A percentile compares a stretch with the other conserved stretches of the same genome.
Evolutionary conservation across 1,140 invertebrate species (phyloP).

Genomic region (Apis florea): DNA sequence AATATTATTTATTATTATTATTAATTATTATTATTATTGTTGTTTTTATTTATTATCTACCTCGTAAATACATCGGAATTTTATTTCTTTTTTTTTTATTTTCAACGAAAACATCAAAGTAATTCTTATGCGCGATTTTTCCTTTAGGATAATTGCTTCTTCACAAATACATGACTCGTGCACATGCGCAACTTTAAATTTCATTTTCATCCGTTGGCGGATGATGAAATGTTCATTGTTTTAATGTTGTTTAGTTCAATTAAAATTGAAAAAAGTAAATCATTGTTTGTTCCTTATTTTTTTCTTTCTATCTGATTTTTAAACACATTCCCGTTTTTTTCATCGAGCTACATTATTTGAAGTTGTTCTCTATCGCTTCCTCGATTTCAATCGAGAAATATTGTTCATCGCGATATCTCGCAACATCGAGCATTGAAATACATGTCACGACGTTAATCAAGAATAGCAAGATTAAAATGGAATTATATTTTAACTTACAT

Average conservation of each 20-base stretch:
- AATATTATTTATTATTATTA: conserved; percentile 59
- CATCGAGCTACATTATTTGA: conserved; percentile 3
- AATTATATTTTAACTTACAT: neutral
- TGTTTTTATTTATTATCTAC: conserved; percentile 49
- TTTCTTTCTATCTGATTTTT: neutral
- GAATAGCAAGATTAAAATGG: neutral
- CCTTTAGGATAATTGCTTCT: conserved; percentile 42
- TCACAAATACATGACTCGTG: conserved; percentile 21
- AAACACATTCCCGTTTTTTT: conserved; percentile 1
- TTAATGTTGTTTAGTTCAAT: conserved; percentile 10
- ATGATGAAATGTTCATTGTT: conserved; percentile 26
- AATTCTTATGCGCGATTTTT: conserved; percentile 45
- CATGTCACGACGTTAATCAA: conserved; percentile 18
- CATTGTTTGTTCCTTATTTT: neutral
- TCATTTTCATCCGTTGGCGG: conserved; percentile 17
- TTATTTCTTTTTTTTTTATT: conserved; percentile 8
- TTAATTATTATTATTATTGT: conserved; percentile 61
- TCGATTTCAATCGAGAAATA: conserved; percentile 18
- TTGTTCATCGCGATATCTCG: neutral
- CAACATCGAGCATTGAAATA: neutral
- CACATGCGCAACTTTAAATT: neutral
- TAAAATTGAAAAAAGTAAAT: conserved; percentile 19
- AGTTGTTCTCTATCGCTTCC: conserved; percentile 33
- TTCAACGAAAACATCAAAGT: conserved; percentile 59
- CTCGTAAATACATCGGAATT: conserved; percentile 59